phyloP scores from a whole-genome alignment of 2,797 vertebrate genomes.

The Spizella passerina region DNA sequence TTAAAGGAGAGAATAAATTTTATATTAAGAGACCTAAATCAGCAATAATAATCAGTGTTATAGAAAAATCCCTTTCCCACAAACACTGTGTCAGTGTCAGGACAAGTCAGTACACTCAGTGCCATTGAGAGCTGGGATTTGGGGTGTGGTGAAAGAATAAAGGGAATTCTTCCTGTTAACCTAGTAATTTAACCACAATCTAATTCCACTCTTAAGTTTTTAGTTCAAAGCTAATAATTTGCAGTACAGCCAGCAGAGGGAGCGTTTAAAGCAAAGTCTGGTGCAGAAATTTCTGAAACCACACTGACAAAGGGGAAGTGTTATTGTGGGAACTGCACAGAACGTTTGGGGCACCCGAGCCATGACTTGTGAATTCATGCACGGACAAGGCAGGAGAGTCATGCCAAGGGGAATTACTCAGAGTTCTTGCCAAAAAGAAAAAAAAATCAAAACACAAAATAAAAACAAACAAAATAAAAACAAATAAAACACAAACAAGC shows the following conservation, averaged over 20 bases:
- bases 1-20: background rate
- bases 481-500: background rate
- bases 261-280: background rate
- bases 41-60: background rate
- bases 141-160: background rate
- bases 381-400: background rate
- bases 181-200: background rate
- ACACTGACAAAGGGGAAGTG: fast-evolving
- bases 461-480: background rate
- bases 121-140: background rate
- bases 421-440: background rate
- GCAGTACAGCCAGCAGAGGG: conserved; percentile 34
- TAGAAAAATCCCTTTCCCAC: background rate
- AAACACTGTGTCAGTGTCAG: background rate
- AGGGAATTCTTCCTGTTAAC: background rate
- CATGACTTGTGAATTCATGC: background rate
- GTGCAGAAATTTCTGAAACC: background rate
- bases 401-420: background rate
- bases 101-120: background rate
- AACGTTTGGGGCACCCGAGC: background rate
- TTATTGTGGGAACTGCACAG: background rate
- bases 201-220: background rate
- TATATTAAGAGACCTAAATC: background rate
- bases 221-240: background rate
- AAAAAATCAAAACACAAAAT: background rate